These are phyloP conservation scores for Athalia cordata DNA, from an alignment of 2,888 invertebrate species.

Conservation along the genomic window DNA sequence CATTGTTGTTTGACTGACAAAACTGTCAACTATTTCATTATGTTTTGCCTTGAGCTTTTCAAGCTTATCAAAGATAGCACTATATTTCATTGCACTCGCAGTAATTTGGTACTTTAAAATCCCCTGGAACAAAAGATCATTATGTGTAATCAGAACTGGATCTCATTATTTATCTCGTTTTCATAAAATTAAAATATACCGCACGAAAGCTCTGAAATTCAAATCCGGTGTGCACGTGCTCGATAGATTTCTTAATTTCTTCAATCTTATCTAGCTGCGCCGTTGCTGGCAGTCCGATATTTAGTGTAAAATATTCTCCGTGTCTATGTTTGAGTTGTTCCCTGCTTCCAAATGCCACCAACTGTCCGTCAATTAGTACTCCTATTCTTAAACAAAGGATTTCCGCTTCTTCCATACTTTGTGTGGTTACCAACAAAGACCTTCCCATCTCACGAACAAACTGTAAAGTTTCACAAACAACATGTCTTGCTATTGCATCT, in stretches of 20 bases:
- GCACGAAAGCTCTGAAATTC: slow-evolving; percentile 49
- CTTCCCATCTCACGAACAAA: slow-evolving; percentile 52
- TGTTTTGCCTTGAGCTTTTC: slow-evolving; percentile 49
- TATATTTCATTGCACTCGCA: slow-evolving; percentile 45
- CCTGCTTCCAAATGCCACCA: slow-evolving; percentile 50
- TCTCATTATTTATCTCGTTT: not conserved
- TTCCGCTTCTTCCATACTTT: slow-evolving; percentile 54
- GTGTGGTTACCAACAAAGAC: slow-evolving; percentile 52
- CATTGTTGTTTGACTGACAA: slow-evolving; percentile 53
- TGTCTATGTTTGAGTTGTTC: slow-evolving; percentile 50
- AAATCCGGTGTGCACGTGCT: slow-evolving; percentile 47
- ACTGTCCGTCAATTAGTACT: slow-evolving; percentile 52
- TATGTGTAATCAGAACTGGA: not conserved
- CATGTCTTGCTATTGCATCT: slow-evolving; percentile 52
- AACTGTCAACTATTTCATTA: slow-evolving; percentile 50
- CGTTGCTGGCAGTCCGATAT: slow-evolving; percentile 47
- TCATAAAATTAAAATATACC: slow-evolving; percentile 40
- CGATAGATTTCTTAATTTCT: slow-evolving; percentile 48
- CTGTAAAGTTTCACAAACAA: slow-evolving; percentile 52
- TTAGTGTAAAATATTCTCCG: slow-evolving; percentile 50
- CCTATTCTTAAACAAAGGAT: slow-evolving; percentile 53
- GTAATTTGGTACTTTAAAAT: slow-evolving; percentile 52
- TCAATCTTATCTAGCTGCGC: slow-evolving; percentile 40
- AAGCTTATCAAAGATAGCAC: slow-evolving; percentile 47
- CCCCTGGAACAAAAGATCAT: slow-evolving; percentile 45